These are phyloP conservation scores for Augochlora pura DNA, from an alignment of 1,140 invertebrate genomes.

Conservation along the genomic window DNA sequence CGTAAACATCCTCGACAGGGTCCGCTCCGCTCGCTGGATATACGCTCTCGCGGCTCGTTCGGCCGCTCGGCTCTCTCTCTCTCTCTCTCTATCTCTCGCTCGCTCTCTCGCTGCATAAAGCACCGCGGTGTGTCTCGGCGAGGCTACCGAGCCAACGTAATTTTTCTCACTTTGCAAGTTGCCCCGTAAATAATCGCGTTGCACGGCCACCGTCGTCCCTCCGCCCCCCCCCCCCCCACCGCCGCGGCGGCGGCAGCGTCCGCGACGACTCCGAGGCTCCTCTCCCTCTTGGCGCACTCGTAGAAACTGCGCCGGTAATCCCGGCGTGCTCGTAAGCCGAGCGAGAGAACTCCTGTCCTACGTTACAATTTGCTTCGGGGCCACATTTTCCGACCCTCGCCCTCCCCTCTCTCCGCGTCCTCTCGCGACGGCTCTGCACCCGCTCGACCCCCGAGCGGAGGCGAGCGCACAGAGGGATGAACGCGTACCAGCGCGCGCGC, in stretches of 20 bases:
- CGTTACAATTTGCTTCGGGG: constrained; percentile 65
- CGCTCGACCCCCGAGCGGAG: no score
- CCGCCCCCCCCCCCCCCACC: not conserved
- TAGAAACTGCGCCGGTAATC: constrained; percentile 61
- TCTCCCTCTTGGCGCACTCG: constrained; percentile 29
- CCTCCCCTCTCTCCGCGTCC: no score
- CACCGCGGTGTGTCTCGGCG: constrained; percentile 66
- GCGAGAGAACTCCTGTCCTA: constrained; percentile 50
- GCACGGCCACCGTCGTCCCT: constrained; percentile 29
- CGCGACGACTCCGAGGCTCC: not conserved
- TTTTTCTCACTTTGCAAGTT: constrained; percentile 79
- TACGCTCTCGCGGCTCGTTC: constrained; percentile 10
- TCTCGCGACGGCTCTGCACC: no score
- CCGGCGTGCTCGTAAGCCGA: constrained; percentile 53
- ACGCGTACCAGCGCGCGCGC: not conserved
- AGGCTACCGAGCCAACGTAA: constrained; percentile 70
- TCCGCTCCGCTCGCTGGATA: constrained; percentile 21
- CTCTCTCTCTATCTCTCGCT: no score
- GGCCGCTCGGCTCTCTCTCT: no score
- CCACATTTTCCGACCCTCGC: not conserved
- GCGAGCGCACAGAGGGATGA: no score
- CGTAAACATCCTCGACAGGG: constrained; percentile 70
- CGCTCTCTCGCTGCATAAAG: constrained; percentile 64
- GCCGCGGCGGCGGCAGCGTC: not conserved
- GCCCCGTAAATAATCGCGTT: constrained; percentile 73